These are phyloP conservation scores for Sorex araneus DNA, from an alignment of 2,113 vertebrate genomes.

Conservation along the genomic window DNA sequence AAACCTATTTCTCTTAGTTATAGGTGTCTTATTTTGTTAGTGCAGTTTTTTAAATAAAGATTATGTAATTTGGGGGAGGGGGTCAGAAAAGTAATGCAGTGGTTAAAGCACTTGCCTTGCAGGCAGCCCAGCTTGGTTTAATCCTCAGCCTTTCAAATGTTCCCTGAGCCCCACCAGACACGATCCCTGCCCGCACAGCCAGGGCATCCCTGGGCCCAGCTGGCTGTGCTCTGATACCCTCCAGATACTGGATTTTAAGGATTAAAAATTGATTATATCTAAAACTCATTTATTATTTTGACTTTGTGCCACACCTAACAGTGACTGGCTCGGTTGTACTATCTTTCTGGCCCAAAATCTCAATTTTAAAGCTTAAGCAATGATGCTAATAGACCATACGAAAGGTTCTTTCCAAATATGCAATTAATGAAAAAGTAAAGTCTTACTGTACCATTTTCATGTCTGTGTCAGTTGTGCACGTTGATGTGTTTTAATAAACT, in stretches of 20 bases:
- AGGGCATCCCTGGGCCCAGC: no score
- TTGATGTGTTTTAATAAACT: constrained; percentile 49
- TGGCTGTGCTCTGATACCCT: no score
- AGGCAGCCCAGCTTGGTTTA: no score
- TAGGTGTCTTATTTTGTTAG: constrained; percentile 40
- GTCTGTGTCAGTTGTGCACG: not conserved
- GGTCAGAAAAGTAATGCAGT: no score
- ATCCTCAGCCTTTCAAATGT: no score
- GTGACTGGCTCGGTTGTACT: no score
- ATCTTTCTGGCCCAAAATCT: no score
- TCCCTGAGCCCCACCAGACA: no score
- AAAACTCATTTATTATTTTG: constrained; percentile 39
- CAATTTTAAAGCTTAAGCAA: not conserved
- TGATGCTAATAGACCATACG: constrained; percentile 41
- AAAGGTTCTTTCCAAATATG: constrained; percentile 42
- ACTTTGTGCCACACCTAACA: no score
- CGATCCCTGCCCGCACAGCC: no score
- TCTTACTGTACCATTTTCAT: not conserved
- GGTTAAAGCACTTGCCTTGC: no score
- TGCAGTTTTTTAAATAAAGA: not conserved
- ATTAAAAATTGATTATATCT: constrained; percentile 56
- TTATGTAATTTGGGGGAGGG: not conserved
- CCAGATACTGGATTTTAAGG: not conserved
- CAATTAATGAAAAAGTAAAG: constrained; percentile 22
- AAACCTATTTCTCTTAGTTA: constrained; percentile 56